Evolutionary conservation across 2,797 vertebrate species (phyloP).

Genomic region (Mastacembelus armatus): DNA sequence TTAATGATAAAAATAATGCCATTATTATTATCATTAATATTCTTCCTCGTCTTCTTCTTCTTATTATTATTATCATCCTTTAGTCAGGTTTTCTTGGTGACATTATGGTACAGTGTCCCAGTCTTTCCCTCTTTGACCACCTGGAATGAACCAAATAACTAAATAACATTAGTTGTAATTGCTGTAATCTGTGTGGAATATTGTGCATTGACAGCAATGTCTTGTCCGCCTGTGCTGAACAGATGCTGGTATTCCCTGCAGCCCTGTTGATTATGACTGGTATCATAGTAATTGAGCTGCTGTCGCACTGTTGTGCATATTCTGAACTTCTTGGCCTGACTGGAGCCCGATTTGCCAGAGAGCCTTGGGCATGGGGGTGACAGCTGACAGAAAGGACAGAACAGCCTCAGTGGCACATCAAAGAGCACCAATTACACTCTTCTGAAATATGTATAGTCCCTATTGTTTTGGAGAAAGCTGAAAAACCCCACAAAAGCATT

Average conservation of each 20-base stretch:
- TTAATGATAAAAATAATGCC: no score
- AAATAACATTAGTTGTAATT: conserved; percentile 54
- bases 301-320: conserved; percentile 68
- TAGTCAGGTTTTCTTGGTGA: neutral
- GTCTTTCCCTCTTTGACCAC: conserved; percentile 12
- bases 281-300: conserved; percentile 80
- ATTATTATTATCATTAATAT: no score
- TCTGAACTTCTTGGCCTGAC: conserved; percentile 61
- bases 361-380: conserved; percentile 40
- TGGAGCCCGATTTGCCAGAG: conserved; percentile 56
- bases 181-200: conserved; percentile 65
- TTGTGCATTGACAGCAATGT: conserved; percentile 45
- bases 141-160: conserved; percentile 52
- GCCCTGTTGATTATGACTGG: conserved; percentile 71
- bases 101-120: conserved; percentile 1
- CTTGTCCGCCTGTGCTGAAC: conserved; percentile 61
- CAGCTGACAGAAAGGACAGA: conserved; percentile 63
- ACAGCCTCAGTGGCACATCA: conserved; percentile 59
- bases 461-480: conserved; percentile 51
- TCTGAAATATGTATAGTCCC: conserved; percentile 65
- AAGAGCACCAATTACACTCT: conserved; percentile 66
- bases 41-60: no score
- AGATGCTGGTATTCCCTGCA: conserved; percentile 74
- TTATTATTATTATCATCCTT: neutral
- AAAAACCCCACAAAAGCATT: conserved; percentile 2